Percentiles rank a stretch among this genome's conserved stretches.
Evolutionary conservation across 2,797 vertebrate species (phyloP).

Genomic region (Dryobates pubescens): DNA sequence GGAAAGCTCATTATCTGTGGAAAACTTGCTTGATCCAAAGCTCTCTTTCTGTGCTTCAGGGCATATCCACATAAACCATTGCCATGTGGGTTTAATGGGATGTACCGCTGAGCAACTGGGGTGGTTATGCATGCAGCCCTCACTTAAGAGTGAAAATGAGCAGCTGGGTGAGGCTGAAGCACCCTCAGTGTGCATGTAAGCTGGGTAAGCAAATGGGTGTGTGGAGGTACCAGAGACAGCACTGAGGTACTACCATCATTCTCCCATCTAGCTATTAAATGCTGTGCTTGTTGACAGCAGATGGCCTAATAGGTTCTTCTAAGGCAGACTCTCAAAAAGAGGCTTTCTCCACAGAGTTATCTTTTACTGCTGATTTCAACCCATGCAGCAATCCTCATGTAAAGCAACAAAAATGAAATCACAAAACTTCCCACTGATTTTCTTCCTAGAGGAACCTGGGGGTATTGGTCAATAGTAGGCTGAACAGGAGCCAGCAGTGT

Average conservation of each 20-base stretch:
- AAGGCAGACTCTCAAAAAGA: neutral
- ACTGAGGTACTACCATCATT: neutral
- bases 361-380: neutral
- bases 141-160: neutral
- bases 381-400: neutral
- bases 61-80: neutral
- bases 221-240: neutral
- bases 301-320: fast-evolving
- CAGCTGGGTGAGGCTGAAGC: neutral
- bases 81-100: neutral
- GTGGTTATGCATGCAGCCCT: fast-evolving
- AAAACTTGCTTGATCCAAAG: neutral
- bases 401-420: neutral
- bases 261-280: neutral
- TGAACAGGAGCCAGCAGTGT: too few species aligned
- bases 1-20: neutral
- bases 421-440: neutral
- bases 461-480: too few species aligned
- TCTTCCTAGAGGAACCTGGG: neutral
- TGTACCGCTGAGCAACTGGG: neutral
- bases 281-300: neutral
- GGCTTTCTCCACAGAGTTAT: neutral
- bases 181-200: neutral
- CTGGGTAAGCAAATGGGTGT: neutral
- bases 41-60: constrained; percentile 23